Base-by-base conservation (phyloP, 2,888 invertebrate species). In the Cantharis flavilabris region DNA sequence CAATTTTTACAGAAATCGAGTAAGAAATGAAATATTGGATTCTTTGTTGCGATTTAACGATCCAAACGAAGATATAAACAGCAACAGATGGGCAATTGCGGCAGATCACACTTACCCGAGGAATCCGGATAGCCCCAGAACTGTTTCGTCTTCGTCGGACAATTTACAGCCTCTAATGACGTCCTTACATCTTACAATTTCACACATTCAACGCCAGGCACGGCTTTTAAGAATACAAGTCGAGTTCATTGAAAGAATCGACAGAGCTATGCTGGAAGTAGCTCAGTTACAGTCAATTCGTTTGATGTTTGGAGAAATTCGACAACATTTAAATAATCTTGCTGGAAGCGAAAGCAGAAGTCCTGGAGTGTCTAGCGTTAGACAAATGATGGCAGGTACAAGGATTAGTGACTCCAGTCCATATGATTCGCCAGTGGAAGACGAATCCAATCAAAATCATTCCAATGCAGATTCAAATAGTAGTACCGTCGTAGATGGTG, bases 241-340 rank as follows among this genome's bases (percentile, higher is more conserved):
- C 9, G 86, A 88, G 77, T 86, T 84, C 69, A 87, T 88, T 18
- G 87, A 87, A 80, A 82, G 86, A 62, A 87, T 88, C 62, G 88
- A 88, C 78, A 78, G 88, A 30, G 87, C 88, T 4, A 87, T 88
- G 86, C 79, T 88, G 30, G 89, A 89, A 81, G 87, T 88, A 3
- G 85, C 87, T n/a, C 89, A 89, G 78, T 87, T 93, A 82, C 91
- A 91, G 80, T 90, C 92, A 82, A 89, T 94, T 73, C 90, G 93
- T 9, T 89, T 88, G 33, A 91, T 93, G 90, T 92, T 93, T 90
- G 91, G 92, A 77, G 92, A 92, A 83, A 88, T 94, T 78, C 91
- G 92, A 23, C 87, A 91, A 62, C 91, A 92, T 73, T 91, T 93
- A 81, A 87, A 91, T 14, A 82, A 81, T 26, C 76, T 84, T 62